Base-by-base conservation (phyloP, 2,888 invertebrate genomes). In the Philaethria dido region DNA sequence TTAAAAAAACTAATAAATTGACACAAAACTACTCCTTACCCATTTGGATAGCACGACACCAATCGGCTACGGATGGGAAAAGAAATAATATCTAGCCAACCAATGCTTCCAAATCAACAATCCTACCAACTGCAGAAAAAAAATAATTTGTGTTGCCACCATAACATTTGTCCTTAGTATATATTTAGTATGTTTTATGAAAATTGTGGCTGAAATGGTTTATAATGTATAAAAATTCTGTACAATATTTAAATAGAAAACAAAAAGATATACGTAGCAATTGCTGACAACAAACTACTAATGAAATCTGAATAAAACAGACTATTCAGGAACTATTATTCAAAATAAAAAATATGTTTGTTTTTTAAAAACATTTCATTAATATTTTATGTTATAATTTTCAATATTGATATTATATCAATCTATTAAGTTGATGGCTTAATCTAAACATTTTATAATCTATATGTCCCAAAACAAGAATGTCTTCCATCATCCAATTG, bases 21-120 rank as follows among this genome's bases (percentile, higher is more conserved):
- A 75, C 87, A 84, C 87, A 88, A 89, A 91, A 88, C 87, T 83
- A 82, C 79, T 85, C 81, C 93, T 93, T 92, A 93, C 93, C 93
- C 93, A 93, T 93, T 91, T 83, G 80, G 88, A 86, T 89, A 92
- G 92, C 93, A 86, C 92, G 90, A 93, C 91, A 92, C 90, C 89
- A 87, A 88, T 90, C 92, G 90, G 91, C 89, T 90, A 92, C 92
- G 86, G 92, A 89, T 91, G 86, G 89, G 90, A 92, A 93, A 93
- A 93, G 92, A 90, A 92, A 88, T 90, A 85, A 81, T 80, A 78
- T 73, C 64, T 66, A 78, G 79, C 89, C 88, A 89, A 88, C 87
- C 84, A 85, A 79, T 73, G 80, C 78, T 83, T 81, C 82, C 77
- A 85, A 81, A 78, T 80, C 69, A 69, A 76, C 85, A 86, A 62